phyloP scores from a whole-genome alignment of 1,140 invertebrate species.

The Rhyzopertha dominica region DNA sequence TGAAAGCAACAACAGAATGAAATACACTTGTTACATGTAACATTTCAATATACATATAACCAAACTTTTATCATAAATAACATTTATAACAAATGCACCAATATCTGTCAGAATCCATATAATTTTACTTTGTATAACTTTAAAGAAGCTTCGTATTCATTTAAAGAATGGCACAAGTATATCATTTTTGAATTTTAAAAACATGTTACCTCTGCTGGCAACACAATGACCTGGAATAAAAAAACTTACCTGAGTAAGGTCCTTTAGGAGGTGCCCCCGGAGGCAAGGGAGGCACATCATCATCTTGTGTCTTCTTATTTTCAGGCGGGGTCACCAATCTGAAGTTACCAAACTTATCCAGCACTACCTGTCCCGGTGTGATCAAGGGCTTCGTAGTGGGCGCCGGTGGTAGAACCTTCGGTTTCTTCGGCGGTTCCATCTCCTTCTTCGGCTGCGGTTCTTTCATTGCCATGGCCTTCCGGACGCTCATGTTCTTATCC shows the following conservation, averaged over 20 bases:
- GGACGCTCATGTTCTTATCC: slow-evolving; percentile 53
- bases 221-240: not conserved
- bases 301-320: slow-evolving; percentile 45
- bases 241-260: slow-evolving; percentile 36
- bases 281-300: slow-evolving; percentile 26
- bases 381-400: slow-evolving; percentile 35
- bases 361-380: slow-evolving; percentile 47
- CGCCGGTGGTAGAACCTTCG: slow-evolving; percentile 17
- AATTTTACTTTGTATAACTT: no score
- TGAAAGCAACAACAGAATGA: no score
- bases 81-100: no score
- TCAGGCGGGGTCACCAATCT: slow-evolving; percentile 49
- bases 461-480: slow-evolving; percentile 55
- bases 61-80: no score
- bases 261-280: slow-evolving; percentile 34
- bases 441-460: slow-evolving; percentile 48
- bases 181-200: no score
- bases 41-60: no score
- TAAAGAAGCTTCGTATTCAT: no score
- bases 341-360: slow-evolving; percentile 65
- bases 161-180: no score
- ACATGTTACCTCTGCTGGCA: not conserved
- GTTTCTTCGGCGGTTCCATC: slow-evolving; percentile 45
- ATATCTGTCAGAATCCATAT: no score
- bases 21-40: no score